Evolutionary conservation across 2,797 vertebrate genomes (phyloP).

Genomic region (Sebastes steindachneri): DNA sequence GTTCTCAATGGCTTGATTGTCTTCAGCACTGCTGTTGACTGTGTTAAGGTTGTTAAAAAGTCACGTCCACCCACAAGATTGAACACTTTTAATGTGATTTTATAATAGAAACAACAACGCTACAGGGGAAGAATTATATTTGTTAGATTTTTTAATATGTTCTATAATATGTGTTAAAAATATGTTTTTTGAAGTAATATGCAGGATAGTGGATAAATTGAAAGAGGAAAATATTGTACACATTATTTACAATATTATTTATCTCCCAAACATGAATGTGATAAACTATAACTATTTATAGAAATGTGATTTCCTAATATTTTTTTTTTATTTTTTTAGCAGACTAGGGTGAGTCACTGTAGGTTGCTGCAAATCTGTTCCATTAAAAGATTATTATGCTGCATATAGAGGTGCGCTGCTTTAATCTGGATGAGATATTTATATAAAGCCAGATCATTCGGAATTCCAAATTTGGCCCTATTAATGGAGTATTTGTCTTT

Average conservation of each 20-base stretch:
- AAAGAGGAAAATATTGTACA: not conserved
- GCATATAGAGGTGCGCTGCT: not conserved
- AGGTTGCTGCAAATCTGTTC: not conserved
- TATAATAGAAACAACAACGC: not conserved
- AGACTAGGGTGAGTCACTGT: not conserved
- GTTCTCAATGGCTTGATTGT: constrained; percentile 44
- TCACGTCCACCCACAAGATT: not conserved
- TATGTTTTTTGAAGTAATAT: not conserved
- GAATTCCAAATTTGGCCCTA: constrained; percentile 35
- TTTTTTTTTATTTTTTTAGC: accelerated
- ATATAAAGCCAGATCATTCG: constrained; percentile 42
- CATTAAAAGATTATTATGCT: constrained; percentile 12
- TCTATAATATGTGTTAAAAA: not conserved
- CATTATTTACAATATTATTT: not conserved
- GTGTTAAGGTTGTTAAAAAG: constrained; percentile 15
- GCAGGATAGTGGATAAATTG: not conserved
- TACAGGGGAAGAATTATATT: not conserved
- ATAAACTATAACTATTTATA: not conserved
- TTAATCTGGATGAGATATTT: constrained; percentile 47
- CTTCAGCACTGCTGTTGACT: constrained; percentile 24
- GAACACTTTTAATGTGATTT: not conserved
- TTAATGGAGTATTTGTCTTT: constrained; percentile 72
- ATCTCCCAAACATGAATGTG: not conserved
- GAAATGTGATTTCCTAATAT: not conserved
- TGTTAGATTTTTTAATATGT: not conserved